phyloP scores from a whole-genome alignment of 2,888 invertebrate species.

The Julus scanicus region DNA sequence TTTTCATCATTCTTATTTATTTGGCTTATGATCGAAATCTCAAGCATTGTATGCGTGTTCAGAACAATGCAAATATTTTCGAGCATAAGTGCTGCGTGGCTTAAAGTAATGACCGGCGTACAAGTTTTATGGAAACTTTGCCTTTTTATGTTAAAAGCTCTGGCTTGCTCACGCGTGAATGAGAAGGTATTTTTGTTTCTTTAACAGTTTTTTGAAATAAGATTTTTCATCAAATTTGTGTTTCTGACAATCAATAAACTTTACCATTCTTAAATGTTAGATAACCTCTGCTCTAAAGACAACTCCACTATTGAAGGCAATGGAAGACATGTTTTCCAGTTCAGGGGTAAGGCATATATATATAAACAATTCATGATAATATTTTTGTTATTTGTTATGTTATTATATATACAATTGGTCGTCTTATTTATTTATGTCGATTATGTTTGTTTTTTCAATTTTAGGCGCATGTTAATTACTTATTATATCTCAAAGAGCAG shows the following conservation, averaged over 20 bases:
- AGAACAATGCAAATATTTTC: background rate
- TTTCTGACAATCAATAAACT: background rate
- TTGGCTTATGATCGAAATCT: background rate
- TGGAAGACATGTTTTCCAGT: background rate
- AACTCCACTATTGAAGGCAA: background rate
- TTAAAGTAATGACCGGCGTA: background rate
- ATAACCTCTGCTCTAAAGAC: background rate
- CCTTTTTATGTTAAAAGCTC: background rate
- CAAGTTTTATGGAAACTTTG: background rate
- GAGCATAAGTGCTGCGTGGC: background rate
- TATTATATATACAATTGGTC: no score
- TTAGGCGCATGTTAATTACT: background rate
- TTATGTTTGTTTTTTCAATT: background rate
- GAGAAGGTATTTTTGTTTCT: no score
- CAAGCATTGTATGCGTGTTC: background rate
- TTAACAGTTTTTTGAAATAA: background rate
- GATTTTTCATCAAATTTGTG: background rate
- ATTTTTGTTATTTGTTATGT: no score
- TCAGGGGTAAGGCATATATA: background rate
- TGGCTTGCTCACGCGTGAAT: background rate
- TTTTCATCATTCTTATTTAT: background rate
- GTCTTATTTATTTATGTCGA: background rate
- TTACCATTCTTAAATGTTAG: background rate
- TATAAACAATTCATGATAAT: background rate
- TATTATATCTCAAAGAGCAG: background rate